Percentiles rank a stretch among this genome's conserved stretches.
These are phyloP conservation scores for Steatocranus sp. DNA, from an alignment of 2,797 vertebrate species.

Conservation along the genomic window DNA sequence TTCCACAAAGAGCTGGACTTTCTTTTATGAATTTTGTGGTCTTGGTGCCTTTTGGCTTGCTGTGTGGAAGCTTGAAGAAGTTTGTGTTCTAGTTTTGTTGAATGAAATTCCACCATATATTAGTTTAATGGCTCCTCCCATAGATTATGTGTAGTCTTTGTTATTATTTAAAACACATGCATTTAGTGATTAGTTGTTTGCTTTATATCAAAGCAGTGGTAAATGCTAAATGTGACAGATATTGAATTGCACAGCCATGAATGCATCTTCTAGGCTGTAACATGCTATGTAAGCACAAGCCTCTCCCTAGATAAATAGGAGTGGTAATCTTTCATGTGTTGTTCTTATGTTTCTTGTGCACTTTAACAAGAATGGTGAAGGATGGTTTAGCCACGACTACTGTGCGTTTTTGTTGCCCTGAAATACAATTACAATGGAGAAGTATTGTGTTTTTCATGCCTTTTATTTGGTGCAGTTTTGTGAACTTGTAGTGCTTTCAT, in stretches of 20 bases:
- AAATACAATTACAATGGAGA: background rate
- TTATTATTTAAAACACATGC: background rate
- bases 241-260: background rate
- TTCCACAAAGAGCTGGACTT: background rate
- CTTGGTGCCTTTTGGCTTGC: rapidly evolving
- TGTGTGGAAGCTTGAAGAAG: background rate
- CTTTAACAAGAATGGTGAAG: background rate
- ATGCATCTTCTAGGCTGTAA: background rate
- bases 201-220: background rate
- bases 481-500: background rate
- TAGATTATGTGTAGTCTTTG: background rate
- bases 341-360: rapidly evolving
- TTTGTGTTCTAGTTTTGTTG: background rate
- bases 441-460: background rate
- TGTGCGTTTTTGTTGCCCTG: rapidly evolving
- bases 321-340: background rate
- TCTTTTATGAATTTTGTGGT: background rate
- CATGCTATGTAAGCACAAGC: background rate
- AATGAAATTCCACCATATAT: background rate
- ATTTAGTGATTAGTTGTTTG: background rate
- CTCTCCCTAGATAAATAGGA: background rate
- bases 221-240: background rate
- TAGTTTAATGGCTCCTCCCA: background rate
- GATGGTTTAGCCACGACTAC: rapidly evolving
- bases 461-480: background rate